Conservation (phyloP, 1,140 invertebrate genomes). For the Charaxes varanes region DNA sequence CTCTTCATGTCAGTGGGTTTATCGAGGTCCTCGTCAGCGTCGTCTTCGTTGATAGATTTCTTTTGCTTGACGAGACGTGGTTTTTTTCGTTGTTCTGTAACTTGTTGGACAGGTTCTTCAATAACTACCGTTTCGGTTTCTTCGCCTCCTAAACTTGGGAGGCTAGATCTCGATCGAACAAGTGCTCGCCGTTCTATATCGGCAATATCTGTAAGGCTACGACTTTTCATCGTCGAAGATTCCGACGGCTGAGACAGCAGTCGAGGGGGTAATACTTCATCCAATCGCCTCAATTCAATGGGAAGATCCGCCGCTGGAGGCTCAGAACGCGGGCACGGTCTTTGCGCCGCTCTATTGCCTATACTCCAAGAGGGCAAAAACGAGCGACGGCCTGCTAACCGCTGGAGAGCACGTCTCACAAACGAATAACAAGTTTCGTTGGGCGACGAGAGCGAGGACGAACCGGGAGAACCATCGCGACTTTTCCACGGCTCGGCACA, state of each 20-base stretch:
- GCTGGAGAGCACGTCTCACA: conserved; percentile 90
- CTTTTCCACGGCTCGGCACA: conserved; percentile 53
- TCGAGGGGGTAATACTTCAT: conserved; percentile 77
- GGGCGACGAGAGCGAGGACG: conserved; percentile 90
- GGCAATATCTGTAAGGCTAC: conserved; percentile 87
- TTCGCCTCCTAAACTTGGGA: conserved; percentile 78
- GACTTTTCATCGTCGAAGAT: conserved; percentile 80
- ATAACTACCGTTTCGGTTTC: conserved; percentile 39
- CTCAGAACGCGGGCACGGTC: conserved; percentile 72
- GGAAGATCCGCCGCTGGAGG: conserved; percentile 79
- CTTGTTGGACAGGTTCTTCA: conserved; percentile 36
- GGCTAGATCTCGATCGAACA: conserved; percentile 83
- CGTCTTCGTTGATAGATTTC: conserved; percentile 83
- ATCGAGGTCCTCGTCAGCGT: conserved; percentile 78
- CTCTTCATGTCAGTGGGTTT: conserved; percentile 79
- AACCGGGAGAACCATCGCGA: conserved; percentile 81
- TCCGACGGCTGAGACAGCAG: conserved; percentile 72
- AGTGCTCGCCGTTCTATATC: conserved; percentile 81
- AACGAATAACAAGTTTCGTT: conserved; percentile 97
- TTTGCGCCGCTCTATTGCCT: conserved; percentile 71
- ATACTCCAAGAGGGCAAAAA: conserved; percentile 86
- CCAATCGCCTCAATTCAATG: conserved; percentile 90
- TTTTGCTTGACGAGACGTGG: conserved; percentile 87
- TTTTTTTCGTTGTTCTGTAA: conserved; percentile 61
- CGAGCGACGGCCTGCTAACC: conserved; percentile 87